phyloP scores from a whole-genome alignment of 2,888 invertebrate species.

The Drosophila anomelani region DNA sequence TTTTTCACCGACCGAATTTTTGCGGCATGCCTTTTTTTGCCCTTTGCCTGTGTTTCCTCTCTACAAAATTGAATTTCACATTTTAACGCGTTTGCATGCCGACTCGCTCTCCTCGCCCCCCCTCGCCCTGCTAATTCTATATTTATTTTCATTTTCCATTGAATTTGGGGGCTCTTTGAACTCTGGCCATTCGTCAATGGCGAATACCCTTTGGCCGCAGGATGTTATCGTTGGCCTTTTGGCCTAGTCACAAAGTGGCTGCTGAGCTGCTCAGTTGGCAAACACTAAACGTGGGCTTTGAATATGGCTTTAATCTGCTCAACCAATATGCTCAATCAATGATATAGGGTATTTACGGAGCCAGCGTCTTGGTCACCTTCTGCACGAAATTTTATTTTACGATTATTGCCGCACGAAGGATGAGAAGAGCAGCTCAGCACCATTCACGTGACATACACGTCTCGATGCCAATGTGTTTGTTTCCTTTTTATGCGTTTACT shows the following conservation, averaged over 20 bases:
- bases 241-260: neutral
- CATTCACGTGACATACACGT: constrained; percentile 47
- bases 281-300: constrained; percentile 1
- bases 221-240: constrained; percentile 16
- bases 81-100: constrained; percentile 75
- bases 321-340: constrained; percentile 13
- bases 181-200: constrained; percentile 49
- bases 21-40: constrained; percentile 51
- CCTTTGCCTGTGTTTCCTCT: constrained; percentile 30
- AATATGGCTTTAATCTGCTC: too few species aligned
- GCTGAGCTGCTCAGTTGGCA: neutral
- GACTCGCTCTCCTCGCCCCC: constrained; percentile 12
- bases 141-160: constrained; percentile 52
- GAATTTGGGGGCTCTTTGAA: constrained; percentile 53
- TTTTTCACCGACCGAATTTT: constrained; percentile 37
- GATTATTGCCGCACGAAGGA: constrained; percentile 48
- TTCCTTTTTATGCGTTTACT: constrained; percentile 44
- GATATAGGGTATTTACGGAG: constrained; percentile 8
- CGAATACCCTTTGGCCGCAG: constrained; percentile 39
- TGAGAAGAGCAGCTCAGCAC: constrained; percentile 10
- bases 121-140: constrained; percentile 63
- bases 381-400: constrained; percentile 55
- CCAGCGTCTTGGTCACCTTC: constrained; percentile 49
- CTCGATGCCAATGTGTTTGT: constrained; percentile 30
- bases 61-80: constrained; percentile 50